A percentile compares a stretch with the other conserved stretches of the same genome.
These are phyloP conservation scores for Sinelater perroti DNA, from an alignment of 2,888 invertebrate species.

Conservation along the genomic window DNA sequence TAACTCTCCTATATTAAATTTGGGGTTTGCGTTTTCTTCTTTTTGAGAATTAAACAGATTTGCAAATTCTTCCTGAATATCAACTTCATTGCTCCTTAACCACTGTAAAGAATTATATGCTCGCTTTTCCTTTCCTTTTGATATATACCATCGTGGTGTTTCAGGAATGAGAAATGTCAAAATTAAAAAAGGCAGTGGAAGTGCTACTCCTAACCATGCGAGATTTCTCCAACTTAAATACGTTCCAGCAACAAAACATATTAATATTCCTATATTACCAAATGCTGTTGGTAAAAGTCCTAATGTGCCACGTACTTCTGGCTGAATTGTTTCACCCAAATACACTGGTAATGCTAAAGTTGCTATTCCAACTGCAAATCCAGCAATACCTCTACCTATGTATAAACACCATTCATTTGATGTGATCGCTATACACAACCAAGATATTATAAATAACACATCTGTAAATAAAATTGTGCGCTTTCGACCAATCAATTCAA, in stretches of 20 bases:
- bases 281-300: slow-evolving; percentile 88
- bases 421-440: slow-evolving; percentile 83
- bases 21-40: slow-evolving; percentile 70
- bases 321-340: slow-evolving; percentile 91
- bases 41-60: slow-evolving; percentile 78
- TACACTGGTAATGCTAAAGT: slow-evolving; percentile 91
- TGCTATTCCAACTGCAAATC: slow-evolving; percentile 87
- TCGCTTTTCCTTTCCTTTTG: slow-evolving; percentile 77
- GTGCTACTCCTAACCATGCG: slow-evolving; percentile 78
- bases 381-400: slow-evolving; percentile 81
- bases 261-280: slow-evolving; percentile 83
- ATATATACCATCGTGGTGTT: slow-evolving; percentile 91
- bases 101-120: slow-evolving; percentile 82
- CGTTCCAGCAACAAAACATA: slow-evolving; percentile 82
- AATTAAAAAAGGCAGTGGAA: slow-evolving; percentile 81
- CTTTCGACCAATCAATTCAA: slow-evolving; percentile 83
- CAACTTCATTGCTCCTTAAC: slow-evolving; percentile 80
- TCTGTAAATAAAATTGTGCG: slow-evolving; percentile 81
- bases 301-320: slow-evolving; percentile 89
- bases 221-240: slow-evolving; percentile 82
- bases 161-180: slow-evolving; percentile 88
- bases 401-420: slow-evolving; percentile 77
- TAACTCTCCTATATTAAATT: slow-evolving; percentile 71
- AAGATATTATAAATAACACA: slow-evolving; percentile 82
- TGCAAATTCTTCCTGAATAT: slow-evolving; percentile 80